A percentile compares a stretch with the other conserved stretches of the same genome.
phyloP scores from a whole-genome alignment of 2,888 invertebrate genomes.

The Brenthis daphne region DNA sequence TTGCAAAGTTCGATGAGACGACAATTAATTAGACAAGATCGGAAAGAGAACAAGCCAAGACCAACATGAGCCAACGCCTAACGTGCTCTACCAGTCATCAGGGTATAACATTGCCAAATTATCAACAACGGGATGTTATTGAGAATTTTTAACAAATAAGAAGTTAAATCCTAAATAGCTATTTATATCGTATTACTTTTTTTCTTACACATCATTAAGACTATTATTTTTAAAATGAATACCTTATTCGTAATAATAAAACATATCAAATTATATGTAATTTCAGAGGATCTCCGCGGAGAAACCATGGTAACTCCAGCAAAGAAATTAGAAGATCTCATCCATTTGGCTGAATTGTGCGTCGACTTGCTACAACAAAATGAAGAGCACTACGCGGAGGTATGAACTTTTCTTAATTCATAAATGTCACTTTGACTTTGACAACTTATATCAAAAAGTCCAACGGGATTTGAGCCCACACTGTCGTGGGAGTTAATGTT shows the following conservation, averaged over 20 bases:
- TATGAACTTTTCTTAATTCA: slow-evolving; percentile 65
- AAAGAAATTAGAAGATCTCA: slow-evolving; percentile 97
- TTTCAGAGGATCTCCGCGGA: slow-evolving; percentile 89
- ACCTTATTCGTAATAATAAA: too few relatives aligned
- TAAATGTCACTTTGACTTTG: not conserved
- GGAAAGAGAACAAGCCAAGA: too few relatives aligned
- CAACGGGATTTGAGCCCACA: slow-evolving; percentile 6
- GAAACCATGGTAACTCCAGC: slow-evolving; percentile 92
- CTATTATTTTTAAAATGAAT: too few relatives aligned
- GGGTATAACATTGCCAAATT: too few relatives aligned
- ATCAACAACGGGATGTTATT: too few relatives aligned
- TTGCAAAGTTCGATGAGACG: too few relatives aligned
- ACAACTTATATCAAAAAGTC: not conserved
- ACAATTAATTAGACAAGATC: too few relatives aligned
- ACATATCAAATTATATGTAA: not conserved
- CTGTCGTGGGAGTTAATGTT: slow-evolving; percentile 3
- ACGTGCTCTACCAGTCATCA: too few relatives aligned
- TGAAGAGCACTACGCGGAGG: slow-evolving; percentile 99
- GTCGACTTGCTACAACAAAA: slow-evolving; percentile 99
- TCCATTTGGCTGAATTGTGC: slow-evolving; percentile 98
- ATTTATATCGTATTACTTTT: too few relatives aligned
- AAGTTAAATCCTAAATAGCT: too few relatives aligned
- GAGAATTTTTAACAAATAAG: too few relatives aligned
- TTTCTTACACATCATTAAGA: not conserved
- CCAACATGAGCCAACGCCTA: too few relatives aligned